These are phyloP conservation scores for Gymnocheta viridis DNA, from an alignment of 2,888 invertebrate species.

Conservation along the genomic window DNA sequence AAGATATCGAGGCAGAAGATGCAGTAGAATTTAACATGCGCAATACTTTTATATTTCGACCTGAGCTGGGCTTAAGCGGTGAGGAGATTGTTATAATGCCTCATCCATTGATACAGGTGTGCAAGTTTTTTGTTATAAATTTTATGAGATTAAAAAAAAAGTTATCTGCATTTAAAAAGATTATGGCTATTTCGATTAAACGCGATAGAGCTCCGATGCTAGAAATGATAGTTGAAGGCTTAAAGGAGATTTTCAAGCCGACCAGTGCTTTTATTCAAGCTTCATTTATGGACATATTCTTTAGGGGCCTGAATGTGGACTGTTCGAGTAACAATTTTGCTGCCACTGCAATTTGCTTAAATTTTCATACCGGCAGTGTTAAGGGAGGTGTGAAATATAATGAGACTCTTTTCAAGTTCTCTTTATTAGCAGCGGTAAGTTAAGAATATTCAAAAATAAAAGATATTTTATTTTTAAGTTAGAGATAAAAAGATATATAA, in stretches of 20 bases:
- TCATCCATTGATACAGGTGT: conserved; percentile 87
- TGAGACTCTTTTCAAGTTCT: conserved; percentile 86
- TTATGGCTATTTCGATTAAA: conserved; percentile 83
- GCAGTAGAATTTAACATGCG: conserved; percentile 87
- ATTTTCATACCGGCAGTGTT: conserved; percentile 84
- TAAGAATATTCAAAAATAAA: not conserved
- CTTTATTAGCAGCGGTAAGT: conserved; percentile 75
- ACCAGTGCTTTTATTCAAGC: conserved; percentile 83
- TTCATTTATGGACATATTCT: conserved; percentile 87
- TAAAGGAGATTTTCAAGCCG: conserved; percentile 86
- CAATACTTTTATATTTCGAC: conserved; percentile 86
- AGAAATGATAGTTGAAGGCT: conserved; percentile 84
- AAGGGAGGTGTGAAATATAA: conserved; percentile 83
- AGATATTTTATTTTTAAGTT: too few species aligned
- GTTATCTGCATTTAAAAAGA: not conserved
- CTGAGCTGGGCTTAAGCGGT: conserved; percentile 86
- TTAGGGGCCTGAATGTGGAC: conserved; percentile 87
- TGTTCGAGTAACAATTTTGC: conserved; percentile 88
- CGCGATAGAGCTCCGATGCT: conserved; percentile 85
- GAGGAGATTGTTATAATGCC: conserved; percentile 87
- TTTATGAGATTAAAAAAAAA: not conserved
- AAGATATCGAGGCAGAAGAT: conserved; percentile 88
- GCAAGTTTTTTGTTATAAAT: not conserved
- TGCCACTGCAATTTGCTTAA: conserved; percentile 87
- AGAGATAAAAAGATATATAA: too few species aligned